Base-by-base conservation (phyloP, 2,888 invertebrate genomes). In the Bembecia ichneumoniformis region DNA sequence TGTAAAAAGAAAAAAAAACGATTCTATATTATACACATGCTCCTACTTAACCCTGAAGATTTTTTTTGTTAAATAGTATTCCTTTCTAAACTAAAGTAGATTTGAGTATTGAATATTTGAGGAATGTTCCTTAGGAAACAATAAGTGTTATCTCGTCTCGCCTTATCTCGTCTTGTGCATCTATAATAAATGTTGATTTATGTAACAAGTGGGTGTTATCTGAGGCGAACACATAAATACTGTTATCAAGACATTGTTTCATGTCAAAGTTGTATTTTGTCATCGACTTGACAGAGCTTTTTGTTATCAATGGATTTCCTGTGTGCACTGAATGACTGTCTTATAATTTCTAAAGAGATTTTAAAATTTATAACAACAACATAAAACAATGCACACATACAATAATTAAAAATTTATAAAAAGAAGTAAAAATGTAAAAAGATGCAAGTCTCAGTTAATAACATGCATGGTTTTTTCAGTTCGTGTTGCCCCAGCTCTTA, bases 271-370 rank as follows among this genome's bases (percentile, higher is more conserved):
- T 48, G 40, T 49, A 54, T 56, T 59, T 55, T 55, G 52, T 53
- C 51, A 49, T 53, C 49, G 51, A 51, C 50, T 48, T 52, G 56
- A 57, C 52, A 61, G 62, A 68, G 65, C 64, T 68, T 68, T n/a
- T 58, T 61, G 58, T 71, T 71, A 69, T 69, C 58, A 49, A 49
- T 62, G 58, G 60, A 66, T 65, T 66, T 70, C 68, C 68, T 68
- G 66, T 62, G 60, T 59, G 56, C 56, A 59, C 56, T 28, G 28
- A 28, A 9, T 9, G 28, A 28, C 2, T 28, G 7, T 28, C 28
- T 28, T 28, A 9, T 9, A 28, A 28, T 28, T 28, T 9, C 28
- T 28, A 9, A 28, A 28, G 28, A 28, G 9, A 28, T 28, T 28
- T 28, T 28, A 9, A 9, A 2, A 5, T 7, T 9, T 28, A 28